Evolutionary conservation across 2,888 invertebrate genomes (phyloP), one percentile per base, ranked within the genome.

Genomic region (Rotaria magnacalcarata): DNA sequence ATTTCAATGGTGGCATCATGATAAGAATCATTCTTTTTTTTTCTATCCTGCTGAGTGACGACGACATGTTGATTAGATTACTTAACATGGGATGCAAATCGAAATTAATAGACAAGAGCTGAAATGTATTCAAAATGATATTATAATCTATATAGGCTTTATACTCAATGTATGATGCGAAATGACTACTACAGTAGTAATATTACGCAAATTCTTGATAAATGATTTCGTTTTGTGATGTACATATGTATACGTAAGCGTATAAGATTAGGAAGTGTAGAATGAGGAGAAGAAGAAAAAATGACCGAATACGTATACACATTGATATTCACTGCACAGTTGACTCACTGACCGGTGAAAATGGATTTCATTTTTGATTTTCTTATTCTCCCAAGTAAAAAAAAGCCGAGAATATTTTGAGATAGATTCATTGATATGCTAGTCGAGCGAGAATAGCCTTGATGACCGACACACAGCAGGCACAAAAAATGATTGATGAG

Each of bases 171-270:
- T 24, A 56, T 34, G 14, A 34, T 67, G 34, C 16, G 67, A 67
- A 41, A 27, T 16, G 34, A 34, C 34, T 34, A 34, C 34, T 34
- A 34, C 34, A 67, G n/a, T 67, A 67, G 67, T 67, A 6, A 41
- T 67, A 34, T 67, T 67, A 67, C 67, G 67, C 67, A 67, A 67
- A 27, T 6, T 67, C 67, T 41, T 41, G 67, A 67, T 67, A 67
- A 67, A 67, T 67, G 67, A 67, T 67, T 67, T 67, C 67, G 34
- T 67, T 67, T 67, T 27, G 34, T 34, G 34, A 67, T 67, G 67
- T 60, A 27, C 27, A 27, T 60, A 27, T 60, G 58, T 14, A 67
- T 67, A 41, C 34, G 67, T 67, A 67, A 67, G 67, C 27, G 67
- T 16, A 34, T 34, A 67, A 67, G 67, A 67, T 67, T 67, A 67